Evolutionary conservation across 1,140 invertebrate species (phyloP).

Genomic region (Sarcophaga bullata): DNA sequence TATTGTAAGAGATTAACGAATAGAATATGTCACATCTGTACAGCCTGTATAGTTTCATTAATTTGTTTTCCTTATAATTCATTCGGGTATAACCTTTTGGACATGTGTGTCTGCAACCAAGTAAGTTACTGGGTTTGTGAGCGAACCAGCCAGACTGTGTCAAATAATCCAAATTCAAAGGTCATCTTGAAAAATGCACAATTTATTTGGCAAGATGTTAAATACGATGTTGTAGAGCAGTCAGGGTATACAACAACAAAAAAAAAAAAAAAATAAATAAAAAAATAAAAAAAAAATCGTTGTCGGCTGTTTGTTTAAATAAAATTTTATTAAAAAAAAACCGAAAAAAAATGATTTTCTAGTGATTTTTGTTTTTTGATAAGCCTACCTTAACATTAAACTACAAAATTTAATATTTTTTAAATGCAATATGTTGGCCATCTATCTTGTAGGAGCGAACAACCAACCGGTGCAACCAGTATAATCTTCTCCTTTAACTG

Average conservation of each 20-base stretch:
- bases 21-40: too few species aligned
- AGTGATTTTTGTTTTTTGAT: conserved; percentile 26
- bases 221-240: conserved; percentile 43
- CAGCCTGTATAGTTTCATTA: too few species aligned
- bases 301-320: too few species aligned
- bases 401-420: conserved; percentile 53
- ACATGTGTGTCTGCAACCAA: background rate
- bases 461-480: conserved; percentile 55
- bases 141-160: background rate
- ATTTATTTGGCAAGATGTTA: conserved; percentile 41
- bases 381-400: conserved; percentile 63
- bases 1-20: too few species aligned
- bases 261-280: too few species aligned
- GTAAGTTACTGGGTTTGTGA: background rate
- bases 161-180: conserved; percentile 58
- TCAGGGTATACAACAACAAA: too few species aligned
- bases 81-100: background rate
- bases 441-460: conserved; percentile 41
- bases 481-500: background rate
- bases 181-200: conserved; percentile 54
- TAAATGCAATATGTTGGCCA: conserved; percentile 42
- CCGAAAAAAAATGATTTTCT: background rate
- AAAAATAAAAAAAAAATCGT: too few species aligned
- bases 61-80: too few species aligned
- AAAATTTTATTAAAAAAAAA: too few species aligned